These are phyloP conservation scores for Ramazzottius varieornatus DNA, from an alignment of 2,888 invertebrate genomes.

Conservation along the genomic window DNA sequence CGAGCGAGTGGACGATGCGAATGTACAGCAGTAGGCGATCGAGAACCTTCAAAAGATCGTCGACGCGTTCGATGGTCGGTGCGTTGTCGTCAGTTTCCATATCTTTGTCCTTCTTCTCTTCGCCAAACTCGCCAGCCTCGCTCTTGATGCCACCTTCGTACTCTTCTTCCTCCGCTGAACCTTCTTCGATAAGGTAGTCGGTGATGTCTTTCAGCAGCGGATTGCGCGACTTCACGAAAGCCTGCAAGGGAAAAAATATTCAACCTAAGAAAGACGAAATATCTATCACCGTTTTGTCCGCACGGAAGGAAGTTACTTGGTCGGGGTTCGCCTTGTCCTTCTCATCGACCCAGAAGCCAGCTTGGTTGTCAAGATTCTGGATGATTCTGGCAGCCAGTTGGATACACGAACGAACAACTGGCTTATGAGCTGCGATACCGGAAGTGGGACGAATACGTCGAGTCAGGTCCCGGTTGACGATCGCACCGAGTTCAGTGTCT, in stretches of 20 bases:
- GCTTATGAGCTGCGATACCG: conserved; percentile 62
- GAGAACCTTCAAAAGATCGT: conserved; percentile 38
- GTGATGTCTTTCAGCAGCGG: conserved; percentile 87
- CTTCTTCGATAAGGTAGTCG: conserved; percentile 89
- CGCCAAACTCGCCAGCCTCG: not conserved
- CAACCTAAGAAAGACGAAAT: not conserved
- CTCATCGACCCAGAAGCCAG: conserved; percentile 43
- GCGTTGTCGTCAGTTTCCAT: conserved; percentile 27
- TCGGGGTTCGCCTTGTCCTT: conserved; percentile 9
- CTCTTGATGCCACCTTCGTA: conserved; percentile 17
- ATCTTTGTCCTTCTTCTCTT: conserved; percentile 21
- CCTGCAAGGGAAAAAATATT: conserved; percentile 6
- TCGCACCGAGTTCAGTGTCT: conserved; percentile 73
- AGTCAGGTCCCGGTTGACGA: conserved; percentile 83
- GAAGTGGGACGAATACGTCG: conserved; percentile 71
- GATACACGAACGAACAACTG: conserved; percentile 66
- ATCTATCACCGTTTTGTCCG: not conserved
- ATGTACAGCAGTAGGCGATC: conserved; percentile 67
- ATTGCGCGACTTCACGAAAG: conserved; percentile 31
- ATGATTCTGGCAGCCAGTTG: conserved; percentile 69
- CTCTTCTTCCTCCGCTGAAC: conserved; percentile 91
- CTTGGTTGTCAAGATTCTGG: conserved; percentile 59
- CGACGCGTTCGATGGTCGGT: conserved; percentile 37
- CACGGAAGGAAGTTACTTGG: not conserved
- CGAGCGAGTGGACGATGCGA: conserved; percentile 85